phyloP scores from a whole-genome alignment of 2,113 vertebrate genomes.

The Bubo bubo region DNA sequence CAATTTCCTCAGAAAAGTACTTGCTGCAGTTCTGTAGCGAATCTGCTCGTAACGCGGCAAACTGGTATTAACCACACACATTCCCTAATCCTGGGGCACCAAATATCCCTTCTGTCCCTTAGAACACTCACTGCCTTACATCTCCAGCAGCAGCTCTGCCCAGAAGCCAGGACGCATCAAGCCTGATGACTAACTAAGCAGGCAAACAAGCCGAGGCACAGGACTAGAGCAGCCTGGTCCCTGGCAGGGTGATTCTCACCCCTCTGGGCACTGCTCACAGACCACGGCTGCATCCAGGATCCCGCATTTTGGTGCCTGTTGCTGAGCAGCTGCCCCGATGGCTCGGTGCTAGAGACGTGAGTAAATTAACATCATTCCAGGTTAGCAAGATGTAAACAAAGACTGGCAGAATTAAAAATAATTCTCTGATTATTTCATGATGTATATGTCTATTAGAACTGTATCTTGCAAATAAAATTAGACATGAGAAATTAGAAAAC shows the following conservation, averaged over 20 bases:
- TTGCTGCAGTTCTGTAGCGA: background rate
- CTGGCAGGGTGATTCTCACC: background rate
- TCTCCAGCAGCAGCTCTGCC: background rate
- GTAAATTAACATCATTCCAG: background rate
- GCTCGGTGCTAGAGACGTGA: background rate
- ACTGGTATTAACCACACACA: background rate
- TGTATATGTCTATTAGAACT: background rate
- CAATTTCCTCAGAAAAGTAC: background rate
- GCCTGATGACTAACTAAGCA: background rate
- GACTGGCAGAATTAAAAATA: background rate
- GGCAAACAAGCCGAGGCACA: background rate
- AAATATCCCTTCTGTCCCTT: background rate
- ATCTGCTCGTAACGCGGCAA: background rate
- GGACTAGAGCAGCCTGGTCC: background rate
- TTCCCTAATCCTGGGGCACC: background rate
- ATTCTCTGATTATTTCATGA: background rate
- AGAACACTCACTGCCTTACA: no score
- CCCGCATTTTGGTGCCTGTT: background rate
- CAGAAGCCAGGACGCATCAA: no score
- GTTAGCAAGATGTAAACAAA: background rate
- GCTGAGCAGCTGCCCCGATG: rapidly evolving
- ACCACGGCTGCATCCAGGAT: background rate
- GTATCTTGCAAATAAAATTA: background rate
- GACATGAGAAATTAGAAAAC: background rate
- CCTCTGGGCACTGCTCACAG: background rate